phyloP scores from a whole-genome alignment of 1,140 invertebrate genomes.

The Portunus trituberculatus region DNA sequence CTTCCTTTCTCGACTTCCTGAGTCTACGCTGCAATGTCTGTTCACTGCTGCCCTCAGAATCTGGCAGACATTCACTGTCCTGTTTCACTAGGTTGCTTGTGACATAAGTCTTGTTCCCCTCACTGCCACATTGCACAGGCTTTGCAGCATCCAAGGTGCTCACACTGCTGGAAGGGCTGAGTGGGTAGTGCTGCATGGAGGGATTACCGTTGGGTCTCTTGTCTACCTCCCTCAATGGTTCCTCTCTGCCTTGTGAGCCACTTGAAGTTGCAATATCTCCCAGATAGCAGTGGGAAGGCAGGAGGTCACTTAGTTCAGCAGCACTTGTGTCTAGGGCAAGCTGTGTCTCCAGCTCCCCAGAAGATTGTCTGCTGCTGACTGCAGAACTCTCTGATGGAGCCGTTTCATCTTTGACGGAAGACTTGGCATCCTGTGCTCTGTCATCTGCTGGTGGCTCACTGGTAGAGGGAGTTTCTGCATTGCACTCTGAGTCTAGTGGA shows the following conservation, averaged over 20 bases:
- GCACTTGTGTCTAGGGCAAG: background rate
- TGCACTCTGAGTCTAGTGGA: background rate
- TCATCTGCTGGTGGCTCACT: background rate
- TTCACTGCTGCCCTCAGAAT: background rate
- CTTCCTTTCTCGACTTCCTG: background rate
- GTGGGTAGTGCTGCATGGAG: background rate
- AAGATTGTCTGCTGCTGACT: background rate
- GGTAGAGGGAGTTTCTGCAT: background rate
- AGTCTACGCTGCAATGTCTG: background rate
- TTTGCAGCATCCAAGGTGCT: background rate
- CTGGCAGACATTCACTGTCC: background rate
- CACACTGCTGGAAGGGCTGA: background rate
- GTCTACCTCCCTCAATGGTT: background rate
- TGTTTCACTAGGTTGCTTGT: background rate
- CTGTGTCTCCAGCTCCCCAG: background rate
- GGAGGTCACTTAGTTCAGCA: background rate
- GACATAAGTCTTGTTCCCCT: background rate
- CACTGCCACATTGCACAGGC: background rate
- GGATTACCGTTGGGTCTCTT: background rate
- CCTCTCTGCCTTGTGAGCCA: background rate
- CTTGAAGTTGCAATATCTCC: background rate
- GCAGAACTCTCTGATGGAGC: background rate
- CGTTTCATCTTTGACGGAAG: background rate
- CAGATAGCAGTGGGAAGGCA: background rate
- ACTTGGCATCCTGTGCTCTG: background rate